Evolutionary conservation across 2,797 vertebrate species (phyloP).

Genomic region (Monodelphis domestica): DNA sequence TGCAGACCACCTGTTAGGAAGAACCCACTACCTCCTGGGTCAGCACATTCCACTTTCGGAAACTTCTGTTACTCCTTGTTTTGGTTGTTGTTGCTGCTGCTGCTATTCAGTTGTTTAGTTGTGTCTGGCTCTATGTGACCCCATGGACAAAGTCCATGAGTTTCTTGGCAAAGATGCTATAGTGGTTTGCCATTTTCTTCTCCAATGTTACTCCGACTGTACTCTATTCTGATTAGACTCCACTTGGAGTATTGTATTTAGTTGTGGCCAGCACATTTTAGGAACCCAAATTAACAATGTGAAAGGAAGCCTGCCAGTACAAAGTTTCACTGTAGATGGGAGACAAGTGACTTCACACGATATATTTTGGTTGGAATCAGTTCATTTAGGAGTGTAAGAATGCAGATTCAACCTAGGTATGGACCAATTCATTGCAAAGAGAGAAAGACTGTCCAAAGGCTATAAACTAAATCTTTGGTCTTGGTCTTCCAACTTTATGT

Average conservation of each 20-base stretch:
- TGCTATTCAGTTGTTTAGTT: too few species aligned
- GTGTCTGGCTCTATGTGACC: too few species aligned
- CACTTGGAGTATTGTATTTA: background rate
- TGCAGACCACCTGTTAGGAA: background rate
- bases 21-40: background rate
- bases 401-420: background rate
- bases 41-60: background rate
- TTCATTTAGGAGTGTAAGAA: background rate
- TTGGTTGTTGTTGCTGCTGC: too few species aligned
- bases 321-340: background rate
- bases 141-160: too few species aligned
- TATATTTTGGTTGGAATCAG: background rate
- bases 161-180: too few species aligned
- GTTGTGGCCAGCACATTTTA: background rate
- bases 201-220: background rate
- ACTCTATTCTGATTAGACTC: background rate
- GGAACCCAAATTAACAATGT: background rate
- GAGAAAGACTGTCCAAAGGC: background rate
- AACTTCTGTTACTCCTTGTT: too few species aligned
- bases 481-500: background rate
- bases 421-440: background rate
- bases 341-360: conserved; percentile 10
- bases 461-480: background rate
- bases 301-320: background rate
- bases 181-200: too few species aligned